phyloP scores from a whole-genome alignment of 2,113 vertebrate species.

The Herpetotheres cachinnans region DNA sequence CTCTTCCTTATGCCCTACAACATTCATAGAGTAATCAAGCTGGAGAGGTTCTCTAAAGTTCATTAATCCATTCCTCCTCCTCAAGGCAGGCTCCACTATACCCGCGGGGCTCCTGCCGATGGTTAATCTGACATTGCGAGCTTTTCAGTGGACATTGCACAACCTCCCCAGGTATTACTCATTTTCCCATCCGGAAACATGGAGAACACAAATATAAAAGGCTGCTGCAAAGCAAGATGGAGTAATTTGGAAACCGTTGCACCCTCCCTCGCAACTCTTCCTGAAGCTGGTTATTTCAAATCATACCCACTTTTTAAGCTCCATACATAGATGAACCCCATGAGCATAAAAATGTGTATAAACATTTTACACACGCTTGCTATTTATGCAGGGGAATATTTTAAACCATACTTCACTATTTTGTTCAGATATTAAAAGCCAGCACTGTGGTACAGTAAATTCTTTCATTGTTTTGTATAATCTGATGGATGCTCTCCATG shows the following conservation, averaged over 20 bases:
- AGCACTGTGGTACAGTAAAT: neutral
- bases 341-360: neutral
- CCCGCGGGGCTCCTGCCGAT: neutral
- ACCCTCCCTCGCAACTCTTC: neutral
- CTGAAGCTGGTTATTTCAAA: neutral
- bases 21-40: neutral
- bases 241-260: neutral
- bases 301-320: neutral
- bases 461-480: neutral
- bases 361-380: neutral
- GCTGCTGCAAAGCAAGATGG: neutral
- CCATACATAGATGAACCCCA: rapidly evolving
- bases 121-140: neutral
- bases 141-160: neutral
- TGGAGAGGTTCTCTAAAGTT: neutral
- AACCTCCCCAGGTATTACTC: neutral
- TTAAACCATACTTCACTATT: neutral
- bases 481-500: neutral
- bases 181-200: neutral
- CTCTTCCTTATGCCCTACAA: neutral
- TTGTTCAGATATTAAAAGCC: neutral
- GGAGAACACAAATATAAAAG: neutral
- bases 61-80: neutral
- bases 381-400: neutral
- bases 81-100: neutral